Conservation (phyloP, 2,797 vertebrate species). For the Cirrhinus molitorella region DNA sequence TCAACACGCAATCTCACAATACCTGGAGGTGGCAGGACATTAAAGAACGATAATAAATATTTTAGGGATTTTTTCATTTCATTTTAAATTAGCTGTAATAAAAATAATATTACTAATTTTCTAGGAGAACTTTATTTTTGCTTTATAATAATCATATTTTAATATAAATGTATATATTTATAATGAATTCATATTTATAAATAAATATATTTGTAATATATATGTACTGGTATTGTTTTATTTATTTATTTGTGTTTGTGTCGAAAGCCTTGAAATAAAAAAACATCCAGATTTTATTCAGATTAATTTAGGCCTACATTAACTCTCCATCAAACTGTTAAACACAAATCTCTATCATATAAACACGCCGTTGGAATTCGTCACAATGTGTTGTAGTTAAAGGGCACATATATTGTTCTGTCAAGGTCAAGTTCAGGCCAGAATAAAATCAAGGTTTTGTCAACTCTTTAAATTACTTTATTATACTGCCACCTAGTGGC, state of each 20-base stretch:
- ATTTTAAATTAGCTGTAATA: neutral
- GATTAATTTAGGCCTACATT: neutral
- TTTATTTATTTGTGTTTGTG: neutral
- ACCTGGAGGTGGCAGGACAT: neutral
- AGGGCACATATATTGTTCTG: slow-evolving; percentile 21
- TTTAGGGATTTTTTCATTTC: neutral
- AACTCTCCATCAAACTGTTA: neutral
- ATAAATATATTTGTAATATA: neutral
- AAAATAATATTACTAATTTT: neutral
- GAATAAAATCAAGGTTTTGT: slow-evolving; percentile 57
- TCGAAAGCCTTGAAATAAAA: neutral
- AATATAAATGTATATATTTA: neutral
- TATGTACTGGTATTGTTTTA: neutral
- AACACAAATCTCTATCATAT: neutral
- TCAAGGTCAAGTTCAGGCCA: slow-evolving; percentile 82
- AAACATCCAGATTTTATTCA: neutral
- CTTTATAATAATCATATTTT: neutral
- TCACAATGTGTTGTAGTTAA: neutral
- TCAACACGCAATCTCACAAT: neutral
- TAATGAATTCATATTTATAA: neutral
- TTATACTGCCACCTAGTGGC: slow-evolving; percentile 51
- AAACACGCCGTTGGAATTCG: neutral
- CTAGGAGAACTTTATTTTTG: too few species aligned
- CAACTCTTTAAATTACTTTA: slow-evolving; percentile 53
- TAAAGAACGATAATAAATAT: neutral